These are phyloP conservation scores for Pogoniulus pusillus DNA, from an alignment of 2,797 vertebrate genomes.

Conservation along the genomic window DNA sequence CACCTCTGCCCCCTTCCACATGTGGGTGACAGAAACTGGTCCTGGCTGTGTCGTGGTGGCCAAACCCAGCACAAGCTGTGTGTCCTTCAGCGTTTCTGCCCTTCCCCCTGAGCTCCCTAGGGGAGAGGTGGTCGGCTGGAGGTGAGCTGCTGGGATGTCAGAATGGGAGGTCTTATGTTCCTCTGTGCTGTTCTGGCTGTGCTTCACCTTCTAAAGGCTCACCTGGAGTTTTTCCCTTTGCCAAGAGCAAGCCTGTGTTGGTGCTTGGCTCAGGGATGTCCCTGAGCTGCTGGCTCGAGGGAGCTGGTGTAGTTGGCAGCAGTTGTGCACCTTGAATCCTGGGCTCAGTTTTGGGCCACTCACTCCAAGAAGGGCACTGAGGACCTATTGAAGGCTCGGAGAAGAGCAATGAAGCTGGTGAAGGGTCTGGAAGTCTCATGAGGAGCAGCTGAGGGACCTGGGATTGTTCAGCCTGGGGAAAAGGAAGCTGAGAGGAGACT, in stretches of 20 bases:
- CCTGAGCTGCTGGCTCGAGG: fast-evolving
- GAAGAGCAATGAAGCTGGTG: too few species aligned
- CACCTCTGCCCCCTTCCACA: too few species aligned
- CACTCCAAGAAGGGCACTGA: too few species aligned
- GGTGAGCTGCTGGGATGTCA: background rate
- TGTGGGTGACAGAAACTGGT: too few species aligned
- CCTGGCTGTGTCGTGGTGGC: too few species aligned
- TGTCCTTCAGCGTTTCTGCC: background rate
- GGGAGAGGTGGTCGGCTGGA: background rate
- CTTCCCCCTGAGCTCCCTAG: background rate
- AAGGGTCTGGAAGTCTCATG: too few species aligned
- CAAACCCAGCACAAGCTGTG: background rate
- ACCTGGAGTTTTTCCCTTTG: background rate
- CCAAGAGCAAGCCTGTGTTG: fast-evolving
- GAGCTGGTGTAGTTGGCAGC: fast-evolving
- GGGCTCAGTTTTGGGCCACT: too few species aligned
- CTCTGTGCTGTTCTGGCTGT: background rate
- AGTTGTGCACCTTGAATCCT: too few species aligned
- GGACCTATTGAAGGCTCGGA: too few species aligned
- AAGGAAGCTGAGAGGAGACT: too few species aligned
- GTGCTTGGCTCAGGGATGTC: background rate
- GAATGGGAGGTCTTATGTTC: background rate
- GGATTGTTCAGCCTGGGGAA: too few species aligned
- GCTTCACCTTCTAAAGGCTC: fast-evolving
- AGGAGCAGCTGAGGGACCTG: too few species aligned